phyloP scores from a whole-genome alignment of 2,797 vertebrate genomes.

The Tarsius wallacei region DNA sequence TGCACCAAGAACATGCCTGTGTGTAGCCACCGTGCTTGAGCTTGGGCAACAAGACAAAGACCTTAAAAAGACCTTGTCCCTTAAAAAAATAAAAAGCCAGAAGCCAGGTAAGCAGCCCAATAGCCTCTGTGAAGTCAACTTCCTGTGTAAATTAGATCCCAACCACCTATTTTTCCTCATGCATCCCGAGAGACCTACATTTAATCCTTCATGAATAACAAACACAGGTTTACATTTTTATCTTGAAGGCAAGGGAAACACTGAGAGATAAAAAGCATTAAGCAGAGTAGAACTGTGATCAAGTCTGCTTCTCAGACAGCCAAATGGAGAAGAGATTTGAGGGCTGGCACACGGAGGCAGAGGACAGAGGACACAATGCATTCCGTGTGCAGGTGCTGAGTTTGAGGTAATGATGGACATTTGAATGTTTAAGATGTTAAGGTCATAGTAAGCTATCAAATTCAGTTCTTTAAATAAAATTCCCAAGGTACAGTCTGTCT shows the following conservation, averaged over 20 bases:
- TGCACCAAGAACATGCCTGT: neutral
- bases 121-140: neutral
- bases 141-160: neutral
- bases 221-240: constrained; percentile 32
- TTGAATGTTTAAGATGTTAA: neutral
- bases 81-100: too few relatives aligned
- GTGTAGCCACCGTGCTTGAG: neutral
- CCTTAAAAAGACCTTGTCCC: too few relatives aligned
- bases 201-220: neutral
- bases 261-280: neutral
- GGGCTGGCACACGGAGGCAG: neutral
- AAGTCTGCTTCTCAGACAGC: neutral
- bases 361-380: neutral
- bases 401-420: neutral
- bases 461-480: constrained; percentile 20
- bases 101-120: neutral
- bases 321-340: neutral
- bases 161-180: neutral
- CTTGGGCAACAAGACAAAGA: neutral
- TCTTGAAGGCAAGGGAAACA: neutral
- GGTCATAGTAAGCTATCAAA: neutral
- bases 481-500: neutral
- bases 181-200: neutral
- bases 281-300: neutral
- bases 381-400: neutral